Percentiles rank a stretch among this genome's conserved stretches.
Conservation (phyloP, 2,797 vertebrate genomes). For the Steatocranus sp. region DNA sequence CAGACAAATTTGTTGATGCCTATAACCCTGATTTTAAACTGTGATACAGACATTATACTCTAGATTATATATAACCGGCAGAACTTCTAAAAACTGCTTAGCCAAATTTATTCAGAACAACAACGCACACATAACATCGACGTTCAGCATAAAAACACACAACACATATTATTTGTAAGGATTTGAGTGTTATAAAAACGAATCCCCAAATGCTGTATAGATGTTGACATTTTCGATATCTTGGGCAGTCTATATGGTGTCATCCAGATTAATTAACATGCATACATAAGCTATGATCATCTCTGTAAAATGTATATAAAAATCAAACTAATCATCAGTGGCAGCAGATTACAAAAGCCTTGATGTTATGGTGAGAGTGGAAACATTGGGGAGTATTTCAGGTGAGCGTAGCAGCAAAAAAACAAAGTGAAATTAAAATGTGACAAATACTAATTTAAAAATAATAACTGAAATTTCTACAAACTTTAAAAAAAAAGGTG, state of each 20-base stretch:
- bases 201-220: rapidly evolving
- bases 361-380: neutral
- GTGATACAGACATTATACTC: neutral
- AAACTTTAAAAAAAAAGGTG: neutral
- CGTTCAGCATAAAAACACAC: neutral
- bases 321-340: neutral
- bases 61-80: neutral
- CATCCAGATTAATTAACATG: neutral
- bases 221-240: neutral
- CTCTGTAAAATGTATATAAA: neutral
- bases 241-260: neutral
- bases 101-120: neutral
- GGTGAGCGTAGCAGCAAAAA: neutral
- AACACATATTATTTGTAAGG: neutral
- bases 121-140: rapidly evolving
- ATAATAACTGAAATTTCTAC: neutral
- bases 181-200: neutral
- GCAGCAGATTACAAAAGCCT: neutral
- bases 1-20: neutral
- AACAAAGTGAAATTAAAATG: neutral
- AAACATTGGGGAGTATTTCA: neutral
- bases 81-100: neutral
- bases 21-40: neutral
- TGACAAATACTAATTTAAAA: neutral
- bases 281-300: neutral